phyloP scores from a whole-genome alignment of 1,140 invertebrate genomes.

The Philotrypesis tridentata region DNA sequence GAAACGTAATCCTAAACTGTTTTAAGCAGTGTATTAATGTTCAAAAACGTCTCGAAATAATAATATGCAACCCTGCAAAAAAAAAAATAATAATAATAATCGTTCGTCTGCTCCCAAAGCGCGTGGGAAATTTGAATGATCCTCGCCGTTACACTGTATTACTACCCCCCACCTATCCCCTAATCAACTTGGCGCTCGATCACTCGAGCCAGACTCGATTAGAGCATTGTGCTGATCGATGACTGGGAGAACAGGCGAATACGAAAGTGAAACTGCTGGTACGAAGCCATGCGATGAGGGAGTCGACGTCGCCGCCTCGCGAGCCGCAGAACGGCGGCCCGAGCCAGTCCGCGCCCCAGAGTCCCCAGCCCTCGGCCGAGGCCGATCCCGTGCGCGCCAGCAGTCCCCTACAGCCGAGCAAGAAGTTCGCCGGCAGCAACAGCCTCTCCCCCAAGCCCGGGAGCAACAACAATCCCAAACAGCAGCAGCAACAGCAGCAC shows the following conservation, averaged over 20 bases:
- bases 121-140: too few relatives aligned
- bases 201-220: too few relatives aligned
- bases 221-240: too few relatives aligned
- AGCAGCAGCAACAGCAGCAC: conserved; percentile 52
- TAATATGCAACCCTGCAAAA: too few relatives aligned
- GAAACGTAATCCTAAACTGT: too few relatives aligned
- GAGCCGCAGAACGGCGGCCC: conserved; percentile 72
- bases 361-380: conserved; percentile 58
- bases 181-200: too few relatives aligned
- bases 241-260: conserved; percentile 76
- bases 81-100: too few relatives aligned
- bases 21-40: too few relatives aligned
- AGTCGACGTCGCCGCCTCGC: conserved; percentile 88
- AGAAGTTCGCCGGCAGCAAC: background rate
- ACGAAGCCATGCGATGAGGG: conserved; percentile 90
- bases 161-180: too few relatives aligned
- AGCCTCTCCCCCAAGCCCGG: conserved; percentile 51
- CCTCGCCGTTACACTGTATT: too few relatives aligned
- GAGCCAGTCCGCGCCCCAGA: conserved; percentile 61
- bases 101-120: too few relatives aligned
- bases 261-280: conserved; percentile 89
- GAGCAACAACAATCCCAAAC: conserved; percentile 57
- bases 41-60: too few relatives aligned
- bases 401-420: conserved; percentile 41
- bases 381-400: conserved; percentile 40